Percentiles rank a stretch among this genome's conserved stretches.
These are phyloP conservation scores for Spisula subtruncata DNA, from an alignment of 2,888 invertebrate genomes.

Conservation along the genomic window DNA sequence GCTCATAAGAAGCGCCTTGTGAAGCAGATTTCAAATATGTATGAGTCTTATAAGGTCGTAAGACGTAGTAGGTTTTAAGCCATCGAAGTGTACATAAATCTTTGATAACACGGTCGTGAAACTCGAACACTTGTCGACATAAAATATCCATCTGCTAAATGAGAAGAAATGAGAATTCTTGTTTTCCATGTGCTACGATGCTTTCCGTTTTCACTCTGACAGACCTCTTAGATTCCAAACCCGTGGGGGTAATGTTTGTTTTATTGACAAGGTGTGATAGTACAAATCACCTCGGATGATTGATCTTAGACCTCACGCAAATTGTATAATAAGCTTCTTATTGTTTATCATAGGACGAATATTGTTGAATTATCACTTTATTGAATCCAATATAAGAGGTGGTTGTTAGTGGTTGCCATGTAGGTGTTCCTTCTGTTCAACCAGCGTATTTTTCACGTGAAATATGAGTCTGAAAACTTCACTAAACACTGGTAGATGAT, in stretches of 20 bases:
- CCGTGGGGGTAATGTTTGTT: constrained; percentile 12
- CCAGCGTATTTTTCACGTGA: too few relatives aligned
- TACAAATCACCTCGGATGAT: background rate
- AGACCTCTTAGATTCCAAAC: background rate
- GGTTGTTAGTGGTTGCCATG: background rate
- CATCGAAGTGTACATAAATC: constrained; percentile 37
- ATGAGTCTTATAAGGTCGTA: too few relatives aligned
- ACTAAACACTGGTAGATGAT: too few relatives aligned
- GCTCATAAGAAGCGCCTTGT: too few relatives aligned
- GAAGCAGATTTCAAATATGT: too few relatives aligned
- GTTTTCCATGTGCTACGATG: background rate
- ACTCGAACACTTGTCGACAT: constrained; percentile 37
- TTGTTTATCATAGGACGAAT: background rate
- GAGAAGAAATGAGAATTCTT: constrained; percentile 8
- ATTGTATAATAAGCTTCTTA: background rate
- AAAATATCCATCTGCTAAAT: constrained; percentile 46
- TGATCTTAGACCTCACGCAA: constrained; percentile 1
- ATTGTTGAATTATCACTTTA: background rate
- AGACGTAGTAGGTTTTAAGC: too few relatives aligned
- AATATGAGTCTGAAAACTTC: too few relatives aligned
- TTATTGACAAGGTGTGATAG: background rate
- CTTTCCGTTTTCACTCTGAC: constrained; percentile 16
- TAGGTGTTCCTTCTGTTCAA: too few relatives aligned
- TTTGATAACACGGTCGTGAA: constrained; percentile 36
- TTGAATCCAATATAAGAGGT: background rate